Evolutionary conservation across 2,797 vertebrate species (phyloP).

Genomic region (Setipinna tenuifilis): DNA sequence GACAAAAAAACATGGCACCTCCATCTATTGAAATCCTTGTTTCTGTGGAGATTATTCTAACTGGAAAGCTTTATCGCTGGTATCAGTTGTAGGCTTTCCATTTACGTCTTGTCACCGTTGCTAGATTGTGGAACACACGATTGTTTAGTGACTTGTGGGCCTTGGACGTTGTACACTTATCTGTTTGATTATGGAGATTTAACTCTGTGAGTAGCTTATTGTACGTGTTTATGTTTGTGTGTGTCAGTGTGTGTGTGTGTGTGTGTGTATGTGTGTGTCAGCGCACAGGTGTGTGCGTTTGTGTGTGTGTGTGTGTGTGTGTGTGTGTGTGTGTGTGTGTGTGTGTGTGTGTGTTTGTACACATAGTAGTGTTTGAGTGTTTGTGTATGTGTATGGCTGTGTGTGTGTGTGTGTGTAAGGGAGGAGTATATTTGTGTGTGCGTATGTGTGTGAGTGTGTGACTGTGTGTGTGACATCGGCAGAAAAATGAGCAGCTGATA

Average conservation of each 20-base stretch:
- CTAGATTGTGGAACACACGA: not conserved
- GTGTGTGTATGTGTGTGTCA: not conserved
- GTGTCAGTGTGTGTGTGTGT: not conserved
- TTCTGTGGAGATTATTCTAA: conserved; percentile 7
- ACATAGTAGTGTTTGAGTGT: too few relatives aligned
- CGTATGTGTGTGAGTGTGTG: too few relatives aligned
- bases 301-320: not conserved
- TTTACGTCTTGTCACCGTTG: not conserved
- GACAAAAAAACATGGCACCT: not conserved
- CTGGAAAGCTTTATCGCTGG: not conserved
- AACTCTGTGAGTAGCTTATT: not conserved
- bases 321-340: too few relatives aligned
- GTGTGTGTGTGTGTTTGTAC: too few relatives aligned
- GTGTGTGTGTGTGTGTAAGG: too few relatives aligned
- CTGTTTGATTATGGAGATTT: not conserved
- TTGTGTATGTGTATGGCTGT: too few relatives aligned
- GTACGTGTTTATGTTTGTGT: not conserved
- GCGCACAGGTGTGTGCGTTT: not conserved
- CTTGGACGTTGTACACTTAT: not conserved
- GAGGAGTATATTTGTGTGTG: too few relatives aligned
- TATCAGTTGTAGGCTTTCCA: not conserved
- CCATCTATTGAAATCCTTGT: not conserved
- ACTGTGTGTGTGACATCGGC: too few relatives aligned
- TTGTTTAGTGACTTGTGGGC: not conserved
- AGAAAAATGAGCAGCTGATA: conserved; percentile 5